Evolutionary conservation across 2,797 vertebrate genomes (phyloP), one percentile per base, ranked within the genome.

Genomic region (Gambelia wislizenii): DNA sequence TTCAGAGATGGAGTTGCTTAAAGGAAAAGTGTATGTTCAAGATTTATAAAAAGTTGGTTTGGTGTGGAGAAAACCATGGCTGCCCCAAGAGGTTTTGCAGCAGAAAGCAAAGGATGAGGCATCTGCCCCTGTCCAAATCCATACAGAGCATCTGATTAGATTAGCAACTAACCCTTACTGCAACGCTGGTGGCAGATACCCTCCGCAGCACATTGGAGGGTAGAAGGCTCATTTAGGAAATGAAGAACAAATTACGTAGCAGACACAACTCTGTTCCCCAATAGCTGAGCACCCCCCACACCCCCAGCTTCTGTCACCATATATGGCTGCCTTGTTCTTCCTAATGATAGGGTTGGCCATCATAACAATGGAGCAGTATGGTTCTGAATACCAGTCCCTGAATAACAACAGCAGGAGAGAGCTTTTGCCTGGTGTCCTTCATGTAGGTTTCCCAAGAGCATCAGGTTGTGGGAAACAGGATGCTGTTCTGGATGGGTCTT

Each of bases 381-480:
- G 14, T 3, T 84, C 4, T 59, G 16, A 59, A 75, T 16, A 75
- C 10, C 30, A 59, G 14, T 85, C 54, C 39, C 70, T 80, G 52
- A 52, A 59, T n/a, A 59, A 54, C 52, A 59, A 56, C 18, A 59
- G 2, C n/a, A 39, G 8, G 7, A 25, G 16, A 76, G 25, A 25
- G 25, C 3, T 47, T 27, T 76, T 76, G 74, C 27, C 42, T n/a
- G 12, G 4, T 30, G 39, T 85, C 54, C 9, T 75, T 39, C 16
- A 59, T 56, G 39, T 18, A 4, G 18, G 8, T 44, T 76, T 85
- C 36, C n/a, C 22, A 72, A n/a, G 16, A 74, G 33, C n/a, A 54
- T 54, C 22, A n/a, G 30, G 39, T 64, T 86, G 44, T 78, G 75
- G 59, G 85, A 86, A 86, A 86, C 33, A 30, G 74, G 59, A 78